phyloP scores from a whole-genome alignment of 2,888 invertebrate genomes.

The Lomographa bimaculata region DNA sequence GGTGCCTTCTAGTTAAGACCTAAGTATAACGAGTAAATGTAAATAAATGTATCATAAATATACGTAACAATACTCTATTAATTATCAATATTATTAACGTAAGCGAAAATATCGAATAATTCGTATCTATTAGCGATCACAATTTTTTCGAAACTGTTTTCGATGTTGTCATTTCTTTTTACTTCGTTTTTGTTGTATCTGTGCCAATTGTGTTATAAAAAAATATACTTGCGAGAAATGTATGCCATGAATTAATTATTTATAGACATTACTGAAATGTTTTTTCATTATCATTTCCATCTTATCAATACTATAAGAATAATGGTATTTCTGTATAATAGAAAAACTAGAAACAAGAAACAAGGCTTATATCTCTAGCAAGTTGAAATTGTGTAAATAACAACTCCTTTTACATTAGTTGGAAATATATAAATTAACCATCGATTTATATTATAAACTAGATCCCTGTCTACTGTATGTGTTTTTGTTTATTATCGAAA shows the following conservation, averaged over 20 bases:
- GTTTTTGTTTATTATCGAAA: conserved; percentile 54
- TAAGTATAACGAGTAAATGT: conserved; percentile 61
- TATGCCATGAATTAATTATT: conserved; percentile 32
- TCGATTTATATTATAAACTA: conserved; percentile 46
- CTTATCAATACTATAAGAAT: too few species aligned
- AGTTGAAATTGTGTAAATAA: conserved; percentile 42
- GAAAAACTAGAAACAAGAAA: too few species aligned
- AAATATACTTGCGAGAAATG: conserved; percentile 44
- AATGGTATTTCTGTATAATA: too few species aligned
- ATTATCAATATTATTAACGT: conserved; percentile 43
- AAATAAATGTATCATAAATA: conserved; percentile 75
- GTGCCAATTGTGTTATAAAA: conserved; percentile 73
- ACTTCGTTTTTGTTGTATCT: conserved; percentile 56
- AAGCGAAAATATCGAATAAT: conserved; percentile 76
- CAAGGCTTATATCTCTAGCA: too few species aligned
- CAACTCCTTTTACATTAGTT: conserved; percentile 39
- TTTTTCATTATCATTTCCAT: too few species aligned
- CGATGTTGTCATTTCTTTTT: conserved; percentile 31
- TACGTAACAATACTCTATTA: conserved; percentile 56
- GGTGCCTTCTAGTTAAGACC: conserved; percentile 80
- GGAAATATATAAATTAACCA: conserved; percentile 44
- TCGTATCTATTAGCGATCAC: conserved; percentile 52
- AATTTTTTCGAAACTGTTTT: conserved; percentile 42
- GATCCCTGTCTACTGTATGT: conserved; percentile 48
- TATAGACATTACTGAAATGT: too few species aligned